Evolutionary conservation across 2,888 invertebrate species (phyloP).

Genomic region (Torymus tubicola): DNA sequence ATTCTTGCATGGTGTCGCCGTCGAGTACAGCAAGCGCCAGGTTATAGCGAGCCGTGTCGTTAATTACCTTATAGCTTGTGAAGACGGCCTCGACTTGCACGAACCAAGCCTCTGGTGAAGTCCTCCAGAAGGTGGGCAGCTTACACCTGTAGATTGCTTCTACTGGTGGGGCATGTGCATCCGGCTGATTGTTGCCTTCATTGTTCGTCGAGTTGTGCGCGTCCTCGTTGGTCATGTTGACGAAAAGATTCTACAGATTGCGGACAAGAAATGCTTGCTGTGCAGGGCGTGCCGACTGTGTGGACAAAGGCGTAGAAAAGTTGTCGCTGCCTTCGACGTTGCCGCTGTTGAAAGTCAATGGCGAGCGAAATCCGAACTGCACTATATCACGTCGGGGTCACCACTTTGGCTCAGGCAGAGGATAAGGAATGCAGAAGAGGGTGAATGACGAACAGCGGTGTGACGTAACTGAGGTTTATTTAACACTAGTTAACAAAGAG

Average conservation of each 20-base stretch:
- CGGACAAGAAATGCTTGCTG: neutral
- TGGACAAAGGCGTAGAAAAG: neutral
- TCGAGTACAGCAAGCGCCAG: neutral
- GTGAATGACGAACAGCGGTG: no score
- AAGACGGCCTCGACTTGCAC: neutral
- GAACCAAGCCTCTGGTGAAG: neutral
- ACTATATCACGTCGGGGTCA: constrained; percentile 10
- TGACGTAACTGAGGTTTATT: no score
- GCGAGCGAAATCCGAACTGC: neutral
- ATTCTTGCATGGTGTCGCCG: neutral
- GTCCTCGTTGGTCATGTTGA: neutral
- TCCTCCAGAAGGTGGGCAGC: neutral
- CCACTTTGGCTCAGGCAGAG: no score
- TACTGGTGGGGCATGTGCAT: neutral
- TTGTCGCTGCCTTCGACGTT: no score
- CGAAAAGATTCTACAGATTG: no score
- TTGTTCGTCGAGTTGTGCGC: neutral
- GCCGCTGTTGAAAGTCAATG: no score
- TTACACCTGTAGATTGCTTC: neutral
- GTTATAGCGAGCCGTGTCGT: neutral
- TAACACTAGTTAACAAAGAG: no score
- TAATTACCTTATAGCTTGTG: neutral
- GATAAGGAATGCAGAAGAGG: no score
- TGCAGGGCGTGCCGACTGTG: neutral
- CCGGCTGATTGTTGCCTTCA: no score